Conservation (phyloP, 2,888 invertebrate species). For the Rhagonycha lutea region DNA sequence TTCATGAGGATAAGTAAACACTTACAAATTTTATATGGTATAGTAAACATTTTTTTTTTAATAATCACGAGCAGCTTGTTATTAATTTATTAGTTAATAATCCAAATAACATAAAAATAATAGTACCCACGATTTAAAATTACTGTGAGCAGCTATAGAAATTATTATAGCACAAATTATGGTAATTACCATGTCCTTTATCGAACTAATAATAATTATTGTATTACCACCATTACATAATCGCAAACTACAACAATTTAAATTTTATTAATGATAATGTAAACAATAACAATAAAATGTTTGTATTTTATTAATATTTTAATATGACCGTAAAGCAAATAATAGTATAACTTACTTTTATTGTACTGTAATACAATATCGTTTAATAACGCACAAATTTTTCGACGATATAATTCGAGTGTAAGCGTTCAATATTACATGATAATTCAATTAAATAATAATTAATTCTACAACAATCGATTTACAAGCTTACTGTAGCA, state of each 20-base stretch:
- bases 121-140: not conserved
- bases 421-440: not conserved
- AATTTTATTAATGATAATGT: not conserved
- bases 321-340: not conserved
- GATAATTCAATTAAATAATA: not conserved
- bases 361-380: not conserved
- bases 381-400: not conserved
- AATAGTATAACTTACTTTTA: not conserved
- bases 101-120: not conserved
- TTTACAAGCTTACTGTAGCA: not conserved
- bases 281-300: not conserved
- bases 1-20: no score
- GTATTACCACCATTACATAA: not conserved
- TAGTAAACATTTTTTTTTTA: not conserved
- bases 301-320: not conserved
- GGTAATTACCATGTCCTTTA: constrained; percentile 35
- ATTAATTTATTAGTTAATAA: not conserved
- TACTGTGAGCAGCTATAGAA: not conserved
- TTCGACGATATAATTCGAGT: not conserved
- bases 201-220: constrained; percentile 30
- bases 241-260: not conserved
- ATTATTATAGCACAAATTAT: constrained; percentile 21
- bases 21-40: not conserved
- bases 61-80: not conserved
- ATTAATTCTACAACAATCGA: not conserved